phyloP scores from a whole-genome alignment of 1,140 invertebrate genomes.

The Zaprionus tsacasi region DNA sequence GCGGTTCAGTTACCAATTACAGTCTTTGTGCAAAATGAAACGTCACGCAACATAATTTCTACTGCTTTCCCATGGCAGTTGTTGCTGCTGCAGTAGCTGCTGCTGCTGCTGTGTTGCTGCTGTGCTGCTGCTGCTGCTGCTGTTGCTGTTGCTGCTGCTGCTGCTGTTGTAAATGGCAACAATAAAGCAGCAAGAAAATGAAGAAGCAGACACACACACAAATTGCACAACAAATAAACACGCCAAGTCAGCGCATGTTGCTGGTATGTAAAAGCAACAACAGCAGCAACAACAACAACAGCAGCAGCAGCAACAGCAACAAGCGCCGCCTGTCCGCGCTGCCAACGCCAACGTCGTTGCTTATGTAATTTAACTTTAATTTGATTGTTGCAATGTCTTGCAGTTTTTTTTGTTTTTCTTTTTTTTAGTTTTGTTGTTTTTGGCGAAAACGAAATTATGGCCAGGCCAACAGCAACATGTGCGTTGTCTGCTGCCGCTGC shows the following conservation, averaged over 20 bases:
- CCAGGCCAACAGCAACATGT: constrained; percentile 17
- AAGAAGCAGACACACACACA: constrained; percentile 39
- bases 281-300: constrained; percentile 13
- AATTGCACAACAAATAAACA: constrained; percentile 76
- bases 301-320: constrained; percentile 25
- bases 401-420: constrained; percentile 56
- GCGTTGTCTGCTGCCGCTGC: constrained; percentile 13
- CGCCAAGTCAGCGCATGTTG: constrained; percentile 56
- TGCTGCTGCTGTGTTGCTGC: constrained; percentile 14
- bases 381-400: constrained; percentile 81
- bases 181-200: constrained; percentile 41
- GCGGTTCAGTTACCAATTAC: constrained; percentile 57
- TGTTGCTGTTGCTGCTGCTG: constrained; percentile 1
- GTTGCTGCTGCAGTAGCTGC: constrained; percentile 12
- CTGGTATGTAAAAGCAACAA: constrained; percentile 27
- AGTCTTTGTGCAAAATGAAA: constrained; percentile 80
- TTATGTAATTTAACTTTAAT: constrained; percentile 81
- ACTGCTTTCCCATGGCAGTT: constrained; percentile 66
- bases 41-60: constrained; percentile 82
- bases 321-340: constrained; percentile 21
- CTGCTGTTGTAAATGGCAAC: constrained; percentile 20
- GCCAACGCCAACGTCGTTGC: constrained; percentile 17
- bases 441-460: constrained; percentile 66
- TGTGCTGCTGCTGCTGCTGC: constrained; percentile 6
- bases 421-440: constrained; percentile 3